Evolutionary conservation across 2,797 vertebrate species (phyloP).

Genomic region (Odontamblyopus rebecca): DNA sequence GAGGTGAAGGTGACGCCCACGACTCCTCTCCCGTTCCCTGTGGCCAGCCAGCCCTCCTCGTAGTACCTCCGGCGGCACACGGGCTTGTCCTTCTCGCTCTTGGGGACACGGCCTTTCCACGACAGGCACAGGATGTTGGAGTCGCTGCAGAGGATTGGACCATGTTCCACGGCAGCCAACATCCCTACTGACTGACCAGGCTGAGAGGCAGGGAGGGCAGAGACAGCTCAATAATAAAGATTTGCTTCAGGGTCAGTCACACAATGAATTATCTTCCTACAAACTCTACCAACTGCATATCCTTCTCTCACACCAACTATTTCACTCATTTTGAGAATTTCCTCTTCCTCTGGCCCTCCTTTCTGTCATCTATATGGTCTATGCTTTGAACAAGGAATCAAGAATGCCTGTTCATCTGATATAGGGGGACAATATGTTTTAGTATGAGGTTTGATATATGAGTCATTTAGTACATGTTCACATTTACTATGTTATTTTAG

Average conservation of each 20-base stretch:
- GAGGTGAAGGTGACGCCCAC: constrained; percentile 99
- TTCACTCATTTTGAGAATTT: neutral
- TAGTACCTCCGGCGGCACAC: constrained; percentile 97
- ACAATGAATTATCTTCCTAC: neutral
- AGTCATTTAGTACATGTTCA: neutral
- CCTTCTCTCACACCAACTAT: neutral
- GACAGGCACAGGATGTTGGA: constrained; percentile 99
- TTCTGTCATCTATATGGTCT: neutral
- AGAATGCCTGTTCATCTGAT: too few relatives aligned
- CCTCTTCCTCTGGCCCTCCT: neutral
- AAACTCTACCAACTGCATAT: neutral
- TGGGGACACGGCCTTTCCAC: constrained; percentile 98
- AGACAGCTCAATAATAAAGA: neutral
- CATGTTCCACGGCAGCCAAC: constrained; percentile 96
- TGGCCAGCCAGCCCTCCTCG: constrained; percentile 98
- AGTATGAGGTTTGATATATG: neutral
- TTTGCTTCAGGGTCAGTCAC: neutral
- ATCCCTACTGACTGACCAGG: constrained; percentile 86
- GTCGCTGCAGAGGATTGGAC: constrained; percentile 97
- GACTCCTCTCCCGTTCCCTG: constrained; percentile 95
- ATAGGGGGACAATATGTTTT: neutral
- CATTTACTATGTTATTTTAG: neutral
- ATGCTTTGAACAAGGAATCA: neutral
- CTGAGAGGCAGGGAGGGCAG: constrained; percentile 37
- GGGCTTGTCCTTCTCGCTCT: constrained; percentile 98